Evolutionary conservation across 2,888 invertebrate genomes (phyloP).

Genomic region (Tiliacea citrago): DNA sequence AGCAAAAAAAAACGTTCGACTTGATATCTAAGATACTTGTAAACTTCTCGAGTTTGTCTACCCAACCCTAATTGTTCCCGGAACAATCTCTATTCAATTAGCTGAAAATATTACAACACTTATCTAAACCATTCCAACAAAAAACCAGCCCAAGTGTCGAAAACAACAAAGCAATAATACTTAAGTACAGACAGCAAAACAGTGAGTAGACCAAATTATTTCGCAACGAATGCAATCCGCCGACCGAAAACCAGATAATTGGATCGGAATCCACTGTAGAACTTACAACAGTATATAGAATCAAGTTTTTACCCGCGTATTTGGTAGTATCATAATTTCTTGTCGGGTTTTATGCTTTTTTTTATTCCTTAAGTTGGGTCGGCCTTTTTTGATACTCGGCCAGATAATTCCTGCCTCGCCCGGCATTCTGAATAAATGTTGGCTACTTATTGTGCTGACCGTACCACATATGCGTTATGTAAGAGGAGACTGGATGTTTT

Average conservation of each 20-base stretch:
- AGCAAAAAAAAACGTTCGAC: not conserved
- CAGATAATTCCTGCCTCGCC: slow-evolving; percentile 81
- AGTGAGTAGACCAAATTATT: slow-evolving; percentile 73
- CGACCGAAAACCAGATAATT: slow-evolving; percentile 75
- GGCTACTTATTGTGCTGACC: slow-evolving; percentile 74
- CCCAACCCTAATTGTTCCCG: slow-evolving; percentile 14
- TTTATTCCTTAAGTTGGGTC: slow-evolving; percentile 71
- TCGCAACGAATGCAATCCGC: slow-evolving; percentile 67
- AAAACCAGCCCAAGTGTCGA: slow-evolving; percentile 57
- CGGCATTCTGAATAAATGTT: slow-evolving; percentile 80
- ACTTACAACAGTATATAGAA: slow-evolving; percentile 73
- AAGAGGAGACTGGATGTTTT: slow-evolving; percentile 66
- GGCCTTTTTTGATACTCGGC: slow-evolving; percentile 83
- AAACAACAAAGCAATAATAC: slow-evolving; percentile 61
- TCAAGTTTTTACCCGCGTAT: slow-evolving; percentile 85
- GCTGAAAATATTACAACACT: slow-evolving; percentile 35
- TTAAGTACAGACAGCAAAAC: slow-evolving; percentile 68
- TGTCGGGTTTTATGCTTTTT: slow-evolving; percentile 78
- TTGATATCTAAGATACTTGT: not conserved
- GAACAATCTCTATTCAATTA: slow-evolving; percentile 36
- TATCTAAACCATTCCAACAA: slow-evolving; percentile 44
- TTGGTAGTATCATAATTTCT: slow-evolving; percentile 89
- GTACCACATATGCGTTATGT: slow-evolving; percentile 74
- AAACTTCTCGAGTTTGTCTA: slow-evolving; percentile 14
- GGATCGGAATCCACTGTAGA: slow-evolving; percentile 74